Base-by-base conservation (phyloP, 2,797 vertebrate genomes). In the Pseudopleuronectes americanus region DNA sequence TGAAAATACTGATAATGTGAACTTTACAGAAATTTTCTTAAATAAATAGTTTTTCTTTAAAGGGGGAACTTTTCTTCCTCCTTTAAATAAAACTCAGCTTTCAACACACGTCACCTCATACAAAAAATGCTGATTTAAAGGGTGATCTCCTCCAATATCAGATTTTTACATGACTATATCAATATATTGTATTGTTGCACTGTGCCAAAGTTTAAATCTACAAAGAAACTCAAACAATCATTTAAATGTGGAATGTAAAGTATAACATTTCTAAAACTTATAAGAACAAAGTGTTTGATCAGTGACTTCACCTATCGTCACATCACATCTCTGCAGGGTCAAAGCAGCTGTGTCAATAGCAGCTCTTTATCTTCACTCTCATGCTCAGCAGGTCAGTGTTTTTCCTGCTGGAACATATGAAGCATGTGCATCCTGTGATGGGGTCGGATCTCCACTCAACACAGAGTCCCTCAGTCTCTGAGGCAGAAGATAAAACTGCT, bases 341-440 rank as follows among this genome's bases (percentile, higher is more conserved):
- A 68, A 57, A 64, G 57, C 87, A 91, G 83, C 86, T 87, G 86
- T 84, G 74, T 88, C 79, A 89, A 89, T 49, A 89, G 59, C 48
- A 24, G 73, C 63, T 64, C 66, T 72, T 80, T 69, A 71, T 68
- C 73, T 80, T 66, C 72, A 51, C 83, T 75, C 67, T 70, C 1
- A 10, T 68, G 51, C 59, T 85, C 68, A 66, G 82, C 31, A 2
- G 72, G 67, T 61, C 62, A 33, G 36, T 76, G 24, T 81, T 69
- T 76, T 74, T 76, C 71, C 67, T 84, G 70, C 76, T 76, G 69
- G 61, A 83, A 59, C 59, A 52, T 22, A 77, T 74, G 67, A 85
- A 77, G 60, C 67, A 49, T 17, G 38, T 54, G 53, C 24, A 61
- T 72, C 61, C 52, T 55, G 49, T 67, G 71, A 74, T 69, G 72